These are phyloP conservation scores for Lithophane ornitopus DNA, from an alignment of 2,888 invertebrate species.

Conservation along the genomic window DNA sequence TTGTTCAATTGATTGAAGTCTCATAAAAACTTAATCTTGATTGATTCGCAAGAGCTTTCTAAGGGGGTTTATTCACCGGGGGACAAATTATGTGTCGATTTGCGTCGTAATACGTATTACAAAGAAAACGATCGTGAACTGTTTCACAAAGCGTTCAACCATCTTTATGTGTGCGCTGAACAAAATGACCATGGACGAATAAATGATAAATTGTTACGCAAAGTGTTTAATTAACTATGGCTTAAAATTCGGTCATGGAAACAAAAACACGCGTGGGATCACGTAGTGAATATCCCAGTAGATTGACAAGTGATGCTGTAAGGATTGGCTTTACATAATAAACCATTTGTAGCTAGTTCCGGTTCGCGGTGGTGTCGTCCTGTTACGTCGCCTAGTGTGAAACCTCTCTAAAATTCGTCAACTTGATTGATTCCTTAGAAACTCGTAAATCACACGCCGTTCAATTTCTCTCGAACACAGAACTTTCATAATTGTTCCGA, in stretches of 20 bases:
- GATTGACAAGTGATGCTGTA: not conserved
- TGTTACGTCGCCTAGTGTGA: not conserved
- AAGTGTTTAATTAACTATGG: not conserved
- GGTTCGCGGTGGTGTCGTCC: not conserved
- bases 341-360: not conserved
- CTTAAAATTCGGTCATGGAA: not conserved
- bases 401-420: constrained; percentile 22
- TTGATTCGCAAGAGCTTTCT: constrained; percentile 24
- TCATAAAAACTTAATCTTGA: constrained; percentile 41
- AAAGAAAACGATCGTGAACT: constrained; percentile 6
- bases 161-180: not conserved
- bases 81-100: constrained; percentile 3
- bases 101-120: not conserved
- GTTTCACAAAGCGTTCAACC: constrained; percentile 22
- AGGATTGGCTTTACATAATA: too few relatives aligned
- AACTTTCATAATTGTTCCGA: constrained; percentile 55
- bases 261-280: not conserved
- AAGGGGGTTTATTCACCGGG: constrained; percentile 10
- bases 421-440: constrained; percentile 59
- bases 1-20: constrained; percentile 40
- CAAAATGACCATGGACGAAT: constrained; percentile 2
- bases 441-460: constrained; percentile 53
- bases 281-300: not conserved
- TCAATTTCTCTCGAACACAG: constrained; percentile 34
- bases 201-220: not conserved